Evolutionary conservation across 2,888 invertebrate genomes (phyloP).

Genomic region (Drosophila niveifrons): DNA sequence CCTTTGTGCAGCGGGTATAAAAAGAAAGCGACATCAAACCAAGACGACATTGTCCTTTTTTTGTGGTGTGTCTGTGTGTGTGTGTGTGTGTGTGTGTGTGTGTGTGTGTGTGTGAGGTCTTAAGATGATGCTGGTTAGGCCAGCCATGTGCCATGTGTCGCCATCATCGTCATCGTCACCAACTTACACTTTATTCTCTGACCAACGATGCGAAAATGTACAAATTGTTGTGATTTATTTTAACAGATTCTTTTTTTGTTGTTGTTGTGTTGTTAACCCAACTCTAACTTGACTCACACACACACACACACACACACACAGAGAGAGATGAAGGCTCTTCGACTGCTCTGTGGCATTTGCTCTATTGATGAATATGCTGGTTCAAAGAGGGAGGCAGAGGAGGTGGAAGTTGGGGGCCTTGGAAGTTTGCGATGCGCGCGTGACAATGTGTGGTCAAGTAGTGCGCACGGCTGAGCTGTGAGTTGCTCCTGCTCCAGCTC

Average conservation of each 20-base stretch:
- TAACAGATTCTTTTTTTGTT: constrained; percentile 72
- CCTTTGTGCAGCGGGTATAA: neutral
- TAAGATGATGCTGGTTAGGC: constrained; percentile 55
- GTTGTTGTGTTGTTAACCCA: constrained; percentile 79
- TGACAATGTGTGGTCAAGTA: constrained; percentile 79
- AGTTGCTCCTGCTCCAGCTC: constrained; percentile 22
- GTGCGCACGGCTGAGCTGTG: constrained; percentile 78
- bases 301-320: constrained; percentile 8
- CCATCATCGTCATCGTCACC: constrained; percentile 48
- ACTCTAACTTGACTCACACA: constrained; percentile 22
- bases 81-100: too few species aligned
- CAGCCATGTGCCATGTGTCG: constrained; percentile 60
- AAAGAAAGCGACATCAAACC: constrained; percentile 44
- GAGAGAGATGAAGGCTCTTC: neutral
- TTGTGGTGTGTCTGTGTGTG: too few species aligned
- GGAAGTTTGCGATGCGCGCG: constrained; percentile 47
- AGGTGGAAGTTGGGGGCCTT: neutral
- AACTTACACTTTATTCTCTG: constrained; percentile 51
- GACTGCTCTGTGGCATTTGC: constrained; percentile 58
- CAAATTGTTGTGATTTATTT: constrained; percentile 81
- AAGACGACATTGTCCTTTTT: constrained; percentile 70
- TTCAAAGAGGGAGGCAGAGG: neutral
- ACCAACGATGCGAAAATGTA: constrained; percentile 80
- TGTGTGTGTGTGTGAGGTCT: constrained; percentile 1
- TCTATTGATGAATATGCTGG: constrained; percentile 78